Evolutionary conservation across 1,140 invertebrate genomes (phyloP), one percentile per base, ranked within the genome.

Genomic region (Conus ventricosus): DNA sequence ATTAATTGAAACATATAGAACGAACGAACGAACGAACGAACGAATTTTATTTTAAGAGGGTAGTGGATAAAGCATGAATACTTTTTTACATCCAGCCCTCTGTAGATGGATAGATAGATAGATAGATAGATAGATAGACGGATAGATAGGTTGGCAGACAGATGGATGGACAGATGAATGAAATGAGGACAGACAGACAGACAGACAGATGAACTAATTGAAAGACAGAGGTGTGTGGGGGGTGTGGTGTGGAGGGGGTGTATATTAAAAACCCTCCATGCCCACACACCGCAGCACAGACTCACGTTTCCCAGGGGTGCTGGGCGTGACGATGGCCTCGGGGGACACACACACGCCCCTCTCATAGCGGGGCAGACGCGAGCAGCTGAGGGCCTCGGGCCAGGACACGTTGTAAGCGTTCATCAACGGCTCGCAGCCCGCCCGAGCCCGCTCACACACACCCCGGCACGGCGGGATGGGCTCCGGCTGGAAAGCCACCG

Each of bases 311-410:
- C 75, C 57, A 86, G 85, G 85, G 67, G 81, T 88, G 57, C 76
- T 89, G 25, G 93, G 91, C 2, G 91, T 91, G 10, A 94, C 92
- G 75, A 94, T 94, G 15, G 94, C 93, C 85, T 93, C 93, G 0
- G 94, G 94, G 20, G 91, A 92, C 1, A 94, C 92, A 89, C 94
- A 95, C 5, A 95, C 93, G 20, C 93, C 94, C 39, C 91, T 86
- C 88, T 94, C 94, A 89, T 94, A 95, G 17, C 90, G 89, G 13
- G 94, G 94, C 39, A 95, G 89, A 15, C 82, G 25, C 5, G 92
- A 87, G 89, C 94, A 95, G 88, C 92, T 90, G 76, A 95, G 83
- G 76, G 91, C 89, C 0, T 91, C 92, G 17, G 93, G 93, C 94
- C 94, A 95, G 17, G 93, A 92, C 63, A 92, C 89, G 86, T 95